Evolutionary conservation across 2,888 invertebrate species (phyloP).

Genomic region (Tenthredo notha): DNA sequence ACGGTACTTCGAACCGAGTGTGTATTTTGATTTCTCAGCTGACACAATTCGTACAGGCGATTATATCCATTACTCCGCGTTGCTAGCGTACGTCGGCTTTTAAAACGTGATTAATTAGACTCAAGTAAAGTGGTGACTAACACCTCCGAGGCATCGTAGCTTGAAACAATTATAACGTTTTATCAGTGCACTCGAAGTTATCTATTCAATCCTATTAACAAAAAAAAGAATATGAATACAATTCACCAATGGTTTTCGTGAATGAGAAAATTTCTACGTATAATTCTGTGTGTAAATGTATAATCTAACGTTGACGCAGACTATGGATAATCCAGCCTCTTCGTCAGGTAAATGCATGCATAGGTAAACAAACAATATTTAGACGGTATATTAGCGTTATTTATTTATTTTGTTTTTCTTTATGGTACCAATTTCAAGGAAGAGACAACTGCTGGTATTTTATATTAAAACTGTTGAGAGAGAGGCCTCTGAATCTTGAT

Average conservation of each 20-base stretch:
- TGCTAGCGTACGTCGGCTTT: background rate
- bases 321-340: slow-evolving; percentile 31
- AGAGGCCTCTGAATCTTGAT: background rate
- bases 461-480: background rate
- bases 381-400: background rate
- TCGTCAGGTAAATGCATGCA: slow-evolving; percentile 21
- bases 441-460: background rate
- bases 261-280: background rate
- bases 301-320: background rate
- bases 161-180: background rate
- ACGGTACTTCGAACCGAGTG: background rate
- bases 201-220: background rate
- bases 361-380: no score
- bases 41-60: background rate
- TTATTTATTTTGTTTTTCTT: background rate
- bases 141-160: background rate
- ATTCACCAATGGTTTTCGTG: background rate
- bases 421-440: background rate
- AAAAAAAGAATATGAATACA: background rate
- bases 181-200: background rate
- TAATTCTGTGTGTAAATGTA: slow-evolving; percentile 11
- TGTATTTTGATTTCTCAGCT: slow-evolving; percentile 3
- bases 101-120: background rate
- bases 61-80: background rate
- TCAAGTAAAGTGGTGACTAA: background rate